Conservation (phyloP, 2,113 vertebrate genomes). For the Piliocolobus tephrosceles region DNA sequence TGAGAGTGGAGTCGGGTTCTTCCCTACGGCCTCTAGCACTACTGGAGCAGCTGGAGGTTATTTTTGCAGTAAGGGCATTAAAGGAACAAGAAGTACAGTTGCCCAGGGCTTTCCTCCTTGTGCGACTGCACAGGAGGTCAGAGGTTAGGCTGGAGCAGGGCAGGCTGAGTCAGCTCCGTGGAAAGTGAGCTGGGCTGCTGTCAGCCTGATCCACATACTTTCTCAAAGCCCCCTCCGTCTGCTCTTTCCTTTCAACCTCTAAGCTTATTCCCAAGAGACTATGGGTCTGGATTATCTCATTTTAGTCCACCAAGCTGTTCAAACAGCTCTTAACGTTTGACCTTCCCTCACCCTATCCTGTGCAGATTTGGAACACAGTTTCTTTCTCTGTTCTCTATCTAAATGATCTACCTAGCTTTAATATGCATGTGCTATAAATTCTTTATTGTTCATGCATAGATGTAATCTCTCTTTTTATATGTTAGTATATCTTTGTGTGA, state of each 20-base stretch:
- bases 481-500: background rate
- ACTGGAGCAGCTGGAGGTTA: constrained; percentile 76
- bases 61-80: constrained; percentile 67
- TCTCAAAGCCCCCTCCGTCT: background rate
- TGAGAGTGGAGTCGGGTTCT: background rate
- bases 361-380: background rate
- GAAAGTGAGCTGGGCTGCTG: background rate
- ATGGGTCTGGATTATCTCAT: background rate
- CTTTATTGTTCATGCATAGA: background rate
- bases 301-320: constrained; percentile 17
- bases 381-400: background rate
- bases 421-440: background rate
- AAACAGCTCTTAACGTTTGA: constrained; percentile 46
- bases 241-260: background rate
- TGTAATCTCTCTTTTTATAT: background rate
- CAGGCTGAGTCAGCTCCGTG: background rate
- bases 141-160: constrained; percentile 5
- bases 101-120: constrained; percentile 46
- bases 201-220: background rate
- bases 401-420: background rate
- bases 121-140: constrained; percentile 25
- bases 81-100: constrained; percentile 47
- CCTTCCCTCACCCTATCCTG: background rate
- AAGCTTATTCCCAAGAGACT: background rate
- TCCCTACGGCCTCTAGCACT: background rate